Base-by-base conservation (phyloP, 2,113 vertebrate genomes). In the Prolemur simus region DNA sequence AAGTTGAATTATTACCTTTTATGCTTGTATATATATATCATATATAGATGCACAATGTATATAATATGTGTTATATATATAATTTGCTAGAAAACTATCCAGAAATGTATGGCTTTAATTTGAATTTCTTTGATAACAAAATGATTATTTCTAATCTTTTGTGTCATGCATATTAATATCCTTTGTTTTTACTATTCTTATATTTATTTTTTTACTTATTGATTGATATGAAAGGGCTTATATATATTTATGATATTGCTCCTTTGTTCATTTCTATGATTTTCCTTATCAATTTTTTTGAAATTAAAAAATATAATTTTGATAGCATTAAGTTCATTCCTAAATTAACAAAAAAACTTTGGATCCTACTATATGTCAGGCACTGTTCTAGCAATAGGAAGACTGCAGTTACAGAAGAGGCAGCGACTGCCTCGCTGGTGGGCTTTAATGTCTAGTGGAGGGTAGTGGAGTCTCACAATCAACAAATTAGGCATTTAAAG, bases 231-330 rank as follows among this genome's bases (percentile, higher is more conserved):
- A 34, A 93, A 88, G 20, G 66, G 58, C 17, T 52, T 80, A 42
- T 89, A 8, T 90, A 45, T 76, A 92, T 66, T 94, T 21, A 66
- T 52, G 37, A 47, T 56, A 85, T 56, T 85, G 8, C 6, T 69
- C 4, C n/a, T 91, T 95, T 85, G 56, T 64, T 39, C 17, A 58
- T 91, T 91, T 92, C 12, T 64, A 29, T 66, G 3, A 29, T 77
- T 95, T 94, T 60, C 78, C 78, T 34, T 37, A 32, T 37, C 58
- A n/a, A 60, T n/a, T 64, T 82, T 94, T 95, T 94, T 86, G n/a
- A 77, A 2, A 39, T 76, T 27, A 42, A 42, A 42, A 74, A 12
- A 49, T 90, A 56, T 47, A 68, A 58, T 87, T 80, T 64, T 95
- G 21, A 47, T 54, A 86, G 10, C 76, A 74, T 54, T 71, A 76